These are phyloP conservation scores for Alouatta palliata DNA, from an alignment of 2,113 vertebrate genomes.

Conservation along the genomic window DNA sequence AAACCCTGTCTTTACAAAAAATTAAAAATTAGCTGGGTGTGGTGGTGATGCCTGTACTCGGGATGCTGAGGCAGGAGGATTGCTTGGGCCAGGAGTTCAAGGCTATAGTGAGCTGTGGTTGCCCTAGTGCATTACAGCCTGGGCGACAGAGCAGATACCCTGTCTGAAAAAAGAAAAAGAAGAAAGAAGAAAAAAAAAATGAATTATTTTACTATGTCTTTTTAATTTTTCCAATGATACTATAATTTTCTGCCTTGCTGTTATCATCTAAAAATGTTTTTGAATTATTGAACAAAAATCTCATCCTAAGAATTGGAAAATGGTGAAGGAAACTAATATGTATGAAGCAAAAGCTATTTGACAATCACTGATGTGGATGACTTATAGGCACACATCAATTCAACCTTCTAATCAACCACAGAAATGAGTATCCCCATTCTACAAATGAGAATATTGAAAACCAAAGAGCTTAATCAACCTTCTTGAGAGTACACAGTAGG, in stretches of 20 bases:
- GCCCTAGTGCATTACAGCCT: too few relatives aligned
- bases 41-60: too few relatives aligned
- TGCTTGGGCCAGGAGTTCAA: too few relatives aligned
- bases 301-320: neutral
- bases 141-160: too few relatives aligned
- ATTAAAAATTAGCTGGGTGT: too few relatives aligned
- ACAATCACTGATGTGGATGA: neutral
- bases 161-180: too few relatives aligned
- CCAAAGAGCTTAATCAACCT: neutral
- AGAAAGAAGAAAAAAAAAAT: neutral
- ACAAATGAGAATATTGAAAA: neutral
- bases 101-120: too few relatives aligned
- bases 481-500: neutral
- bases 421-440: neutral
- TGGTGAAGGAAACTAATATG: neutral
- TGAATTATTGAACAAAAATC: neutral
- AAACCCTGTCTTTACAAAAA: too few relatives aligned
- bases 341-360: neutral
- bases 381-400: neutral
- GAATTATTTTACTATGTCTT: neutral
- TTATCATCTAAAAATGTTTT: neutral
- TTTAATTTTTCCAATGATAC: neutral
- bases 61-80: too few relatives aligned
- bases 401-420: neutral
- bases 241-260: neutral